Conservation (phyloP, 2,797 vertebrate genomes). For the Chaenodraco wilsoni region DNA sequence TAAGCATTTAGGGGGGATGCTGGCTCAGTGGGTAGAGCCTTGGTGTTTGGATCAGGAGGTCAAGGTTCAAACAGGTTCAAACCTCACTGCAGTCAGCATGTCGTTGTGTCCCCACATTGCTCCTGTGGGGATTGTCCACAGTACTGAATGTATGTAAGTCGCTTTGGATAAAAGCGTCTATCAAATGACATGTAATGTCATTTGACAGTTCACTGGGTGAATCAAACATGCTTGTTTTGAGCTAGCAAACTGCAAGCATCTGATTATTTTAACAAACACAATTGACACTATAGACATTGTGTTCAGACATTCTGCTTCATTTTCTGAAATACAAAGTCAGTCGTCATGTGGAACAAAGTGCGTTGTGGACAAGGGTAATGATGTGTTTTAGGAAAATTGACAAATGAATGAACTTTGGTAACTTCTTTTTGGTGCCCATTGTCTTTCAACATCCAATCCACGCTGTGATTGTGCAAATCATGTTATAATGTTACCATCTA, state of each 20-base stretch:
- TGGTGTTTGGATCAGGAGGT: too few relatives aligned
- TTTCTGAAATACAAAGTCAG: conserved; percentile 48
- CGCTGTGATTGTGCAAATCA: conserved; percentile 51
- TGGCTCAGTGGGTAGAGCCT: too few relatives aligned
- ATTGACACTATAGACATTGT: conserved; percentile 6
- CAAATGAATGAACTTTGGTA: conserved; percentile 60
- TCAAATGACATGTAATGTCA: not conserved
- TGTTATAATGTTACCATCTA: not conserved
- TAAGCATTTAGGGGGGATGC: conserved; percentile 24
- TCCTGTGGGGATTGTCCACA: too few relatives aligned
- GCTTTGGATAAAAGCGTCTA: too few relatives aligned
- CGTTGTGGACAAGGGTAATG: conserved; percentile 2
- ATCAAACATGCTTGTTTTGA: conserved; percentile 51
- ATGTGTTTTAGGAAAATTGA: conserved; percentile 21
- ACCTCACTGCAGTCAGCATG: too few relatives aligned
- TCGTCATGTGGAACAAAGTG: conserved; percentile 25
- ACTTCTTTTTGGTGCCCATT: conserved; percentile 2
- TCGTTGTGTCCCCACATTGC: too few relatives aligned
- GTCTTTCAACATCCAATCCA: conserved; percentile 30
- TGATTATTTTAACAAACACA: conserved; percentile 9
- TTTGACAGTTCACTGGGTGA: conserved; percentile 17
- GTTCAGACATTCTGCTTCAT: conserved; percentile 40
- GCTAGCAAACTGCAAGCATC: conserved; percentile 66
- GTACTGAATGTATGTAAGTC: too few relatives aligned
- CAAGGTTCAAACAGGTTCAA: too few relatives aligned